Evolutionary conservation across 2,113 vertebrate genomes (phyloP).

Genomic region (Lipophrys pholis): DNA sequence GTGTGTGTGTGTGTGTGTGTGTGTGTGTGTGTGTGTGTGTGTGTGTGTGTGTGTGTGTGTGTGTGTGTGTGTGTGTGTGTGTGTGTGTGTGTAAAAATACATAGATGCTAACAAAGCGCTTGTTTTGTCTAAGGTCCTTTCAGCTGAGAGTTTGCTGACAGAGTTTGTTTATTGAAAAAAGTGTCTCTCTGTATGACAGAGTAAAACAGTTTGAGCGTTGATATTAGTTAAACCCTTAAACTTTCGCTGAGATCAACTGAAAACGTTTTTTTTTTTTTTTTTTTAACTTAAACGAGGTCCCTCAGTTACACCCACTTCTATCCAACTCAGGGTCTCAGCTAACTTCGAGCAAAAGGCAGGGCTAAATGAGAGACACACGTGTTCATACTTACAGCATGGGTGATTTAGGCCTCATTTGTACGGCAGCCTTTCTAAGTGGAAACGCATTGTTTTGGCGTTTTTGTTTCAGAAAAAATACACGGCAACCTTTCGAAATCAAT

Average conservation of each 20-base stretch:
- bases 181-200: background rate
- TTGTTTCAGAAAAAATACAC: no score
- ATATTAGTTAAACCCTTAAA: background rate
- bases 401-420: no score
- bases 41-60: no score
- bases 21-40: background rate
- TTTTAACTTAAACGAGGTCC: background rate
- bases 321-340: no score
- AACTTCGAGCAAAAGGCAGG: no score
- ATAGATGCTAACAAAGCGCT: background rate
- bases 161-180: background rate
- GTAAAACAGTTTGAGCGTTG: background rate
- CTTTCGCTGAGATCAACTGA: background rate
- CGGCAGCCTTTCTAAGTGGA: no score
- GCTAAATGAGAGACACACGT: no score
- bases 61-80: background rate
- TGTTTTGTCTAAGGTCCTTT: background rate
- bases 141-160: background rate
- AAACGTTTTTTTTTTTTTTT: background rate
- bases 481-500: no score
- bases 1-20: background rate
- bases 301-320: background rate
- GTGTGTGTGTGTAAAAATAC: background rate
- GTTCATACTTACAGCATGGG: no score
- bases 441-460: no score